These are phyloP conservation scores for Cylindroiulus punctatus DNA, from an alignment of 2,888 invertebrate genomes.

Conservation along the genomic window DNA sequence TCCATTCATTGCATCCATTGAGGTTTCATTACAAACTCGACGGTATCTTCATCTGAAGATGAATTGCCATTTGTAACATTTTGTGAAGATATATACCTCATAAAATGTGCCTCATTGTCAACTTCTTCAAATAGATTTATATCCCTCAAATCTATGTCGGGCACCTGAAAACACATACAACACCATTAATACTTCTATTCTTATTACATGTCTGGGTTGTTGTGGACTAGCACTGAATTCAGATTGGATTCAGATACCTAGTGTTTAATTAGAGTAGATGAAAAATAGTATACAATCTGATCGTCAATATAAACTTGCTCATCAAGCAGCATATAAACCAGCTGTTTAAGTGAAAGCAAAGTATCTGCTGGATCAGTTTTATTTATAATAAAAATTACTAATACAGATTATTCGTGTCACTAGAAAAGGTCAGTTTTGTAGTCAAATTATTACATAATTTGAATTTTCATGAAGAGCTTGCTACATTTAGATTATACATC, in stretches of 20 bases:
- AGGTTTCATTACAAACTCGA: constrained; percentile 53
- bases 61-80: constrained; percentile 26
- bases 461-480: not conserved
- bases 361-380: not conserved
- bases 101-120: constrained; percentile 20
- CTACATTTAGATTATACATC: not conserved
- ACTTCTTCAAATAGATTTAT: constrained; percentile 48
- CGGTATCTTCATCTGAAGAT: constrained; percentile 53
- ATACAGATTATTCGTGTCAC: not conserved
- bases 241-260: not conserved
- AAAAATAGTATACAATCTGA: not conserved
- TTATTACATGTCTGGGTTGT: not conserved
- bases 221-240: not conserved
- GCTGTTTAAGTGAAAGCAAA: not conserved
- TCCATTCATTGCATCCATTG: constrained; percentile 35
- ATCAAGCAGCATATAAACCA: not conserved
- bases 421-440: not conserved
- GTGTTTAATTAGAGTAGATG: not conserved
- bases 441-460: not conserved
- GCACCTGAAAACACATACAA: constrained; percentile 11
- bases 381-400: constrained; percentile 14
- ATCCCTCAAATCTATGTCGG: constrained; percentile 51
- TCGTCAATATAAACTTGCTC: not conserved
- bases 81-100: not conserved
- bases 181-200: not conserved